phyloP scores from a whole-genome alignment of 2,888 invertebrate species.

The Conchocele bisecta region DNA sequence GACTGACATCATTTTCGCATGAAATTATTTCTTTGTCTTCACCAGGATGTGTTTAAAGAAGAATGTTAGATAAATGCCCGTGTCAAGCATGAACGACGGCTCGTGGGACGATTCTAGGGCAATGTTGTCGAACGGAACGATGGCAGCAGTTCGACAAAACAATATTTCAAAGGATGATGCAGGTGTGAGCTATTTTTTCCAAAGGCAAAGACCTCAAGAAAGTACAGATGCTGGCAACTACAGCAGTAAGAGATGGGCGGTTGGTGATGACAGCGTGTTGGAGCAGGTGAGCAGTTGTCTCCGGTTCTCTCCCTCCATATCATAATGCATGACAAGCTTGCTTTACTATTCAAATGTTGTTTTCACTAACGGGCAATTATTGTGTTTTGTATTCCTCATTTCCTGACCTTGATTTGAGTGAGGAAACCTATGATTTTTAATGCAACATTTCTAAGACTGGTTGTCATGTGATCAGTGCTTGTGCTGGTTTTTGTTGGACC shows the following conservation, averaged over 20 bases:
- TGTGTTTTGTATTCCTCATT: too few species aligned
- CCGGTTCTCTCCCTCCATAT: too few species aligned
- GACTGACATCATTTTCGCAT: constrained; percentile 43
- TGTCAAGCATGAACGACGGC: constrained; percentile 81
- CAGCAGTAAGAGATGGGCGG: constrained; percentile 88
- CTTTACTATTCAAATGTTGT: too few species aligned
- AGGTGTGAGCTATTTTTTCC: constrained; percentile 95
- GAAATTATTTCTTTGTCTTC: constrained; percentile 24
- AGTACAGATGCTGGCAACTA: constrained; percentile 88
- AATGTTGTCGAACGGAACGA: constrained; percentile 73
- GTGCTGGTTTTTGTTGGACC: too few species aligned
- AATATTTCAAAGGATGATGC: constrained; percentile 91
- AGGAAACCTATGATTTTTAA: too few species aligned
- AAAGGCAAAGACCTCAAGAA: constrained; percentile 90
- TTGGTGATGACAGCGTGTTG: constrained; percentile 93
- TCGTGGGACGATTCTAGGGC: constrained; percentile 78
- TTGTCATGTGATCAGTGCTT: too few species aligned
- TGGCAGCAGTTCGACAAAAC: constrained; percentile 73
- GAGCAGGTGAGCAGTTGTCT: constrained; percentile 82
- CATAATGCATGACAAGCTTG: too few species aligned
- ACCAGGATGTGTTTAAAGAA: constrained; percentile 54
- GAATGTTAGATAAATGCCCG: constrained; percentile 76
- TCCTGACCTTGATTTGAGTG: too few species aligned
- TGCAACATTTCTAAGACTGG: too few species aligned
- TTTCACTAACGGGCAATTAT: too few species aligned